phyloP scores from a whole-genome alignment of 2,797 vertebrate species.

The Intellagama lesueurii region DNA sequence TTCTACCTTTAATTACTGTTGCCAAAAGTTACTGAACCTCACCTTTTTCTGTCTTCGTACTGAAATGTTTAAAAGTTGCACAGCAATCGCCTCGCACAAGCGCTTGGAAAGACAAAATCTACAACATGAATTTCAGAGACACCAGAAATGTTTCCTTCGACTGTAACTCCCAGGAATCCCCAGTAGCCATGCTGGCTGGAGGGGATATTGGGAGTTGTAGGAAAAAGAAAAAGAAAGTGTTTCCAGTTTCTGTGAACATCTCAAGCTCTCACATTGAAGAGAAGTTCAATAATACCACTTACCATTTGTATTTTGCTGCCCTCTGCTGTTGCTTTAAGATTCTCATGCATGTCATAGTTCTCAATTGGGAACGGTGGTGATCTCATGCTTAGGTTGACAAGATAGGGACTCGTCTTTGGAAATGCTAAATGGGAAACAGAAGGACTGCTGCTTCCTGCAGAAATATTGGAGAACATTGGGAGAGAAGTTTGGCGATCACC shows the following conservation, averaged over 20 bases:
- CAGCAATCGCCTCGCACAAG: background rate
- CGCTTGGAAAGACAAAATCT: background rate
- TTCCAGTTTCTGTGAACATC: background rate
- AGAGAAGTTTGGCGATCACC: slow-evolving; percentile 34
- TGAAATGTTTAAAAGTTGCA: background rate
- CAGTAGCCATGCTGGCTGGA: no score
- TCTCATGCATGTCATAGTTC: slow-evolving; percentile 61
- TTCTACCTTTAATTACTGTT: no score
- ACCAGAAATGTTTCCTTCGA: no score
- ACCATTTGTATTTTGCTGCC: slow-evolving; percentile 84
- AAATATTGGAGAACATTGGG: slow-evolving; percentile 88
- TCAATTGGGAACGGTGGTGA: slow-evolving; percentile 11
- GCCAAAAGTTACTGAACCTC: no score
- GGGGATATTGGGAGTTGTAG: no score
- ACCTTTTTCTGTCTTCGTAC: background rate
- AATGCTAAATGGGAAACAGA: slow-evolving; percentile 84
- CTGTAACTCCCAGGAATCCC: no score
- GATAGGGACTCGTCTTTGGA: slow-evolving; percentile 79
- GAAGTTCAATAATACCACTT: slow-evolving; percentile 33
- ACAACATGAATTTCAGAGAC: background rate
- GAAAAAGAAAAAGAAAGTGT: no score
- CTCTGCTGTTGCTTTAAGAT: slow-evolving; percentile 71
- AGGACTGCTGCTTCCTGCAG: slow-evolving; percentile 82
- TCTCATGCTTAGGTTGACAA: slow-evolving; percentile 61
- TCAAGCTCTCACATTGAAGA: background rate